A percentile compares a stretch with the other conserved stretches of the same genome.
phyloP scores from a whole-genome alignment of 1,140 invertebrate species.

The Monomorium pharaonis region DNA sequence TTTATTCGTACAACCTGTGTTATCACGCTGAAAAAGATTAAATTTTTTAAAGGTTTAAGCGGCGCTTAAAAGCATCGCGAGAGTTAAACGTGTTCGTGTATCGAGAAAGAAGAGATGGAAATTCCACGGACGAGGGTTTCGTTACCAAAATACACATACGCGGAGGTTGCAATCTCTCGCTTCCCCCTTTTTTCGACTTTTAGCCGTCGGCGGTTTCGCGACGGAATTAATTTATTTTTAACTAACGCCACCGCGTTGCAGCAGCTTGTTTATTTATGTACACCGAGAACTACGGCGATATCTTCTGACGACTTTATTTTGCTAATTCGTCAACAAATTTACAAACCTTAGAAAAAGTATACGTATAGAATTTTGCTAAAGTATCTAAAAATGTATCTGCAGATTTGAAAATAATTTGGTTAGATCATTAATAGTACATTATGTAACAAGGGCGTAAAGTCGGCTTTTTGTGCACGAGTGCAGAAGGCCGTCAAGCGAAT shows the following conservation, averaged over 20 bases:
- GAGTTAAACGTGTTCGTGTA: constrained; percentile 25
- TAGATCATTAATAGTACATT: no score
- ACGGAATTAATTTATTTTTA: constrained; percentile 68
- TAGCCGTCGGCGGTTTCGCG: constrained; percentile 39
- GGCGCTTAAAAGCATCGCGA: constrained; percentile 13
- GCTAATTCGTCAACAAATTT: neutral
- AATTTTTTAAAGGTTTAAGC: constrained; percentile 9
- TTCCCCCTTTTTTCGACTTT: constrained; percentile 53
- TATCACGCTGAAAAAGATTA: neutral
- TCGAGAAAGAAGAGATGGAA: constrained; percentile 61
- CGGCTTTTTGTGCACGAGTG: no score
- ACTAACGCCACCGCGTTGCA: constrained; percentile 16
- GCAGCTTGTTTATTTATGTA: constrained; percentile 9
- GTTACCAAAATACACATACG: constrained; percentile 70
- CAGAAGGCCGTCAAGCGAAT: no score
- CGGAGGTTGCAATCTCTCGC: constrained; percentile 52
- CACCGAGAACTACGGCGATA: neutral
- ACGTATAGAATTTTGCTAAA: no score
- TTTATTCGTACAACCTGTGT: neutral
- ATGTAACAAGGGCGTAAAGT: no score
- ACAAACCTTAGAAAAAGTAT: neutral
- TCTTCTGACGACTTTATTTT: constrained; percentile 1
- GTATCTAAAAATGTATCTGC: no score
- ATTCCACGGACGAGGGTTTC: constrained; percentile 62
- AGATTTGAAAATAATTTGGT: no score